Evolutionary conservation across 2,888 invertebrate species (phyloP).

Genomic region (Parelbella ahira): DNA sequence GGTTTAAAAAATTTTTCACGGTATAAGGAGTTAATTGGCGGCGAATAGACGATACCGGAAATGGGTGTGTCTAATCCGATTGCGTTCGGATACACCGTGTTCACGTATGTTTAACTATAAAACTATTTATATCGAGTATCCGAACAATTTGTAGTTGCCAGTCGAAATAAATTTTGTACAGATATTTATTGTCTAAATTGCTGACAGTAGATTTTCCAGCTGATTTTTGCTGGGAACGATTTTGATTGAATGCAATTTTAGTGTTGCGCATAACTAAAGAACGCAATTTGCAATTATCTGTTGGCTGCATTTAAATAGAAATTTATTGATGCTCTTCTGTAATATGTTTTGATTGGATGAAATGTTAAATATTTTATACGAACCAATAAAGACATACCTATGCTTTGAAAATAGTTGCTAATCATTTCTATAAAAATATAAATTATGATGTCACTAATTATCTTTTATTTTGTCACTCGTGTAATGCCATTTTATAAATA

Average conservation of each 20-base stretch:
- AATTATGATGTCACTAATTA: no score
- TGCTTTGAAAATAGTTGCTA: no score
- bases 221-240: conserved; percentile 10
- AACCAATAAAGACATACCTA: no score
- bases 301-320: background rate
- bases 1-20: conserved; percentile 43
- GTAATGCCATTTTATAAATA: no score
- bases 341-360: no score
- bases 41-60: conserved; percentile 32
- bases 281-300: background rate
- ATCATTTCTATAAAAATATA: no score
- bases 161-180: conserved; percentile 10
- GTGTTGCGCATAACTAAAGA: conserved; percentile 5
- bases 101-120: conserved; percentile 27
- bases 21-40: conserved; percentile 63
- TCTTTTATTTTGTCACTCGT: no score
- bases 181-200: conserved; percentile 23
- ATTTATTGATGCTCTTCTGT: no score
- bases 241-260: conserved; percentile 22
- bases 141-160: conserved; percentile 15
- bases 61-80: conserved; percentile 31
- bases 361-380: no score
- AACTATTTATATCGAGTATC: conserved; percentile 14
- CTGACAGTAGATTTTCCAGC: conserved; percentile 13
- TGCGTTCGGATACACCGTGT: conserved; percentile 12